Conservation (phyloP, 2,797 vertebrate species). For the Neoniphon sammara region DNA sequence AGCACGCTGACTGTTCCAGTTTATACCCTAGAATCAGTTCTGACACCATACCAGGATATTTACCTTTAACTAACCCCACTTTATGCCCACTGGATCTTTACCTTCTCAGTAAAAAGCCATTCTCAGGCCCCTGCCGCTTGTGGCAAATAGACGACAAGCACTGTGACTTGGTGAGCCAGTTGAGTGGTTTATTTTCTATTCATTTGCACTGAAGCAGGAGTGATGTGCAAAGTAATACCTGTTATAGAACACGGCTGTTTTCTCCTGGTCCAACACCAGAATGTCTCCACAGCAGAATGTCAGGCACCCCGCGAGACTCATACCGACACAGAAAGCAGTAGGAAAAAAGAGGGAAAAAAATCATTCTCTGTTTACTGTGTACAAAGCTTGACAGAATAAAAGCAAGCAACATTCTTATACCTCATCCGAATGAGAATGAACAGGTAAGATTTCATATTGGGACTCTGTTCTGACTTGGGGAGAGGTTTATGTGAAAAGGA, state of each 20-base stretch:
- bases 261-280: slow-evolving; percentile 43
- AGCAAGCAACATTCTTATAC: slow-evolving; percentile 38
- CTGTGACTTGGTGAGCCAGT: slow-evolving; percentile 24
- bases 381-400: slow-evolving; percentile 50
- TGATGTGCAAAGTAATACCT: slow-evolving; percentile 59
- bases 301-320: slow-evolving; percentile 42
- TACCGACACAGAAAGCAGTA: slow-evolving; percentile 26
- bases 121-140: slow-evolving; percentile 9
- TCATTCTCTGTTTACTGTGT: slow-evolving; percentile 12
- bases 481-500: slow-evolving; percentile 51
- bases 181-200: slow-evolving; percentile 57
- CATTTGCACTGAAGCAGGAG: slow-evolving; percentile 57
- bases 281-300: slow-evolving; percentile 52
- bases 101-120: slow-evolving; percentile 18
- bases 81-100: slow-evolving; percentile 14
- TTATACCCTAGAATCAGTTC: background rate
- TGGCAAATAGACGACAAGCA: slow-evolving; percentile 41
- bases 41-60: slow-evolving; percentile 20
- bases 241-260: slow-evolving; percentile 44
- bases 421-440: slow-evolving; percentile 47
- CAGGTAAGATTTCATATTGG: slow-evolving; percentile 31
- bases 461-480: slow-evolving; percentile 54
- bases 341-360: slow-evolving; percentile 19
- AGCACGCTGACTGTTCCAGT: background rate
- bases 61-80: slow-evolving; percentile 24